Percentiles rank a stretch among this genome's conserved stretches.
phyloP scores from a whole-genome alignment of 2,888 invertebrate genomes.

The Rhingia campestris region DNA sequence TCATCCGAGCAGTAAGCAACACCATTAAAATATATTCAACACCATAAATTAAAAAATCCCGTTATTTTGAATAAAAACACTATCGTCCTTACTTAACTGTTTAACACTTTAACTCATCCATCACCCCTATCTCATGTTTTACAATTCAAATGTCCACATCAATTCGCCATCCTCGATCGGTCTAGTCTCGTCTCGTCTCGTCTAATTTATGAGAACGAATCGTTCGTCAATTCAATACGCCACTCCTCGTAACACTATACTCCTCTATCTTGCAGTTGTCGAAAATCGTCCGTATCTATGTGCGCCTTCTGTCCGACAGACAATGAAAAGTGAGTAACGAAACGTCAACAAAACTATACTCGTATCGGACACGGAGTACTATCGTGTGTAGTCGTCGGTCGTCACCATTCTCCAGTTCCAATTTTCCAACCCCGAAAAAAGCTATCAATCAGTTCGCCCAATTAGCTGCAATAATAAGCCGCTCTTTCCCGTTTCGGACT shows the following conservation, averaged over 20 bases:
- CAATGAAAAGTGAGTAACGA: slow-evolving; percentile 51
- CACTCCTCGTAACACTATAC: background rate
- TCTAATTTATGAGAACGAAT: slow-evolving; percentile 63
- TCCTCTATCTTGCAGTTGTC: background rate
- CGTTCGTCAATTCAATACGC: slow-evolving; percentile 39
- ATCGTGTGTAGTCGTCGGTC: slow-evolving; percentile 24
- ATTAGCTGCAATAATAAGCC: slow-evolving; percentile 77
- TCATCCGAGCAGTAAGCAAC: too few relatives aligned
- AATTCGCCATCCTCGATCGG: slow-evolving; percentile 7
- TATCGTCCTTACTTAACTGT: slow-evolving; percentile 1
- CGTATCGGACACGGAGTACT: background rate
- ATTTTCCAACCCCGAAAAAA: slow-evolving; percentile 19
- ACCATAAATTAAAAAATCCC: background rate
- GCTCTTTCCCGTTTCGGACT: slow-evolving; percentile 48
- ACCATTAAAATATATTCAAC: background rate
- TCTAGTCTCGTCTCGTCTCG: background rate
- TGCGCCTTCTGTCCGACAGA: background rate
- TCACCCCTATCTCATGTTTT: slow-evolving; percentile 10
- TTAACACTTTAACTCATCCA: slow-evolving; percentile 21
- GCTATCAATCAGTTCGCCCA: slow-evolving; percentile 77
- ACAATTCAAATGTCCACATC: slow-evolving; percentile 48
- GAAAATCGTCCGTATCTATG: background rate
- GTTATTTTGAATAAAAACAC: slow-evolving; percentile 5
- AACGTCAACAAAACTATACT: slow-evolving; percentile 30
- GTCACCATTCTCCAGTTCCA: slow-evolving; percentile 33